Conservation (phyloP, 2,797 vertebrate species). For the Streptopelia turtur region DNA sequence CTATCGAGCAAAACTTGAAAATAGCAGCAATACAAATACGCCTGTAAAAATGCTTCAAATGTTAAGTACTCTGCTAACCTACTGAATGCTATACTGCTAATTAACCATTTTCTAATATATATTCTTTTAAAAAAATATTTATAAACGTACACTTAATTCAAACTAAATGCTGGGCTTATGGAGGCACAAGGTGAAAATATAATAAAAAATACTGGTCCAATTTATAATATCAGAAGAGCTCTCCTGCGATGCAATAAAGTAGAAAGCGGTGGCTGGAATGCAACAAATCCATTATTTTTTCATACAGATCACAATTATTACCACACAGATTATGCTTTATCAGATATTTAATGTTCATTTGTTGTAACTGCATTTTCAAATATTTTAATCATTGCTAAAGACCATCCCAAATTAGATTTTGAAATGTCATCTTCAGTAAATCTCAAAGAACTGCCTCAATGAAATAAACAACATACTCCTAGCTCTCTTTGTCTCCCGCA, state of each 20-base stretch:
- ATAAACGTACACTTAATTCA: background rate
- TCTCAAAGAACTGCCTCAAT: background rate
- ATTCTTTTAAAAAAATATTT: background rate
- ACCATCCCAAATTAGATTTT: background rate
- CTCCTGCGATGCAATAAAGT: background rate
- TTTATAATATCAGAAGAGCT: background rate
- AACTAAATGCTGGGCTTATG: background rate
- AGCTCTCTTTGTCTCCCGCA: background rate
- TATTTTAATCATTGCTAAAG: background rate
- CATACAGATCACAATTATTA: background rate
- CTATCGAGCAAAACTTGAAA: background rate
- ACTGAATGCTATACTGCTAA: background rate
- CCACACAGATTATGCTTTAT: background rate
- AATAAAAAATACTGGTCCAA: background rate
- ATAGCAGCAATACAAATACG: background rate
- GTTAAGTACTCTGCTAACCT: background rate
- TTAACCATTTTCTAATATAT: background rate
- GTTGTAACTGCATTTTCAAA: slow-evolving; percentile 2
- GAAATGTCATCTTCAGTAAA: background rate
- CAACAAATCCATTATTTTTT: background rate
- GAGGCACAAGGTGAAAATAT: background rate
- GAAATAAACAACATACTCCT: background rate
- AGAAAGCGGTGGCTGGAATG: background rate
- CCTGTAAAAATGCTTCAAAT: background rate
- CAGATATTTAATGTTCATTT: background rate